Base-by-base conservation (phyloP, 2,888 invertebrate species). In the Nephrotoma appendiculata region DNA sequence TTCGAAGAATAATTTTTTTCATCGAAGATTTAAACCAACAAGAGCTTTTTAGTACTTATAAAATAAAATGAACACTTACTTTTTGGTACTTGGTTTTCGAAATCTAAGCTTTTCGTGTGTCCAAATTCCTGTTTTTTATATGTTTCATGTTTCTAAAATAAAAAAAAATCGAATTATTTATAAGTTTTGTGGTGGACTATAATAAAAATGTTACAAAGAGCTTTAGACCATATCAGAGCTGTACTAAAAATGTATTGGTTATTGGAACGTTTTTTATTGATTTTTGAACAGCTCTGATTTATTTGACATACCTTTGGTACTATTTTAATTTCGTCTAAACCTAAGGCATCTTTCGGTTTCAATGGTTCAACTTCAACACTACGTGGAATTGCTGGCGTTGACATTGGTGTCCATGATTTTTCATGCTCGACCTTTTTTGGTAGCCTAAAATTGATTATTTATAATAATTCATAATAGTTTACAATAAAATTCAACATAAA, bases 51-150 rank as follows among this genome's bases (percentile, higher is more conserved):
- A 31, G 71, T 71, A 71, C 71, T 71, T 71, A 44, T 44, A 44
- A 9, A 71, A 31, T 71, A 5, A 44, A 48, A 85, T n/a, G 48
- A 86, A 31, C 2, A 89, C 89, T 89, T 88, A 89, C 89, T 89
- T 89, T 89, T 89, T 88, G 89, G 87, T 89, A 89, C 87, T 89
- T 89, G 89, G 88, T 88, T 88, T 88, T 89, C 89, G 88, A 89
- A 89, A 88, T 89, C 89, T 89, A 89, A 89, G 87, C 89, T 89
- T 89, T 89, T 89, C 48, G 89, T 89, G 88, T 89, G 89, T 88
- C 89, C 89, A 88, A 89, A 89, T 88, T 89, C 89, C 88, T 89
- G 89, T 89, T 89, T 89, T 88, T 89, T 89, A 87, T 88, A 87
- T 88, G 87, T 88, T 87, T 89, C 88, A 87, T 89, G 89, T 88